Base-by-base conservation (phyloP, 2,113 vertebrate species). In the Podarcis cretensis region DNA sequence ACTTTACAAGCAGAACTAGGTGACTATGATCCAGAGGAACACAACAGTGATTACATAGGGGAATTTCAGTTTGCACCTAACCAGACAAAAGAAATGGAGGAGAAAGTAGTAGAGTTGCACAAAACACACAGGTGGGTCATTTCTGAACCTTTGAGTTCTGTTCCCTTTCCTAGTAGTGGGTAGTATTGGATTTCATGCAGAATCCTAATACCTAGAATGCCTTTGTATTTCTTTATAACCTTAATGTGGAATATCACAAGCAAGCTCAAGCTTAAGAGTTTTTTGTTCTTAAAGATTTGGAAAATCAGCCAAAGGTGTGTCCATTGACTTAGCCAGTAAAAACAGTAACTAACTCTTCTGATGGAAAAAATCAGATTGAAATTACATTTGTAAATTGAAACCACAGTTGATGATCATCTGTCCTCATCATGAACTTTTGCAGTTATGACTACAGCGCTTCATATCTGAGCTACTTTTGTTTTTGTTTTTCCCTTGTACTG, bases 61-160 rank as follows among this genome's bases (percentile, higher is more conserved):
- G 98, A 98, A 94, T 98, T 98, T 94, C 98, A 97, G 13, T 98
- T 99, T 95, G 98, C 98, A 13, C 98, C 98, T 65, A 97, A 94
- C 87, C 98, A 99, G 92, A 99, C 98, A 81, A 98, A 97, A 95
- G 99, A 99, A 96, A 98, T 99, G 97, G 98, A 99, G 95, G 99
- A 99, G 91, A 99, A 99, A 92, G 98, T 99, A 94, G 95, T 98
- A 84, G 98, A 99, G 87, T 96, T 99, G 57, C 98, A 99, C 94
- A 99, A 98, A 96, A 98, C 98, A 86, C 98, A 99, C 96, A 98
- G 98, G 99, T 99, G 25, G 89, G 94, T 91, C 30, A 57, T 25
- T 89, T 84, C 37, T 35, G 4, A 25, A 37, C 23, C 65, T 32
- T 65, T 43, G 6, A 83, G 37, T 82, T 65, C 8, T 32, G 2